These are phyloP conservation scores for Caenorhabditis briggsae DNA, from an alignment of 1,140 invertebrate genomes.

Conservation along the genomic window DNA sequence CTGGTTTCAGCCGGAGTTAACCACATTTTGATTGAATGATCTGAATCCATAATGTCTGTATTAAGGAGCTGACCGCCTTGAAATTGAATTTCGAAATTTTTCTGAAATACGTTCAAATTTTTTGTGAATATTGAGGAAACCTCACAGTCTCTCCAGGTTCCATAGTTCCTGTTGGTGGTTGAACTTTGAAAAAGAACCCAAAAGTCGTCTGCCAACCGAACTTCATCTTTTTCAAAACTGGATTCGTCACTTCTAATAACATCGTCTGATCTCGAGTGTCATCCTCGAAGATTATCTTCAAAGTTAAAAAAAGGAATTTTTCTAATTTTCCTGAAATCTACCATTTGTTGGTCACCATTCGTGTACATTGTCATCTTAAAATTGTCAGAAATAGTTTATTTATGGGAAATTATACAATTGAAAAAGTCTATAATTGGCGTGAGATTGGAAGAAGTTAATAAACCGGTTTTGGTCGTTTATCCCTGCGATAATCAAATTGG, in stretches of 20 bases:
- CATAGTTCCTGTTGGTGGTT: neutral
- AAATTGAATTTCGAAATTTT: constrained; percentile 16
- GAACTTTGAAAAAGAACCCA: constrained; percentile 2
- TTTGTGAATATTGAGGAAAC: neutral
- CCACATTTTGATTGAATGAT: constrained; percentile 25
- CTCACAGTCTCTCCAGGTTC: constrained; percentile 13
- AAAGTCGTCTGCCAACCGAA: constrained; percentile 45
- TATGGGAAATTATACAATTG: neutral
- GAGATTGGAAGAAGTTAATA: constrained; percentile 29
- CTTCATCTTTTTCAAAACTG: neutral
- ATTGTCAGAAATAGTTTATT: neutral
- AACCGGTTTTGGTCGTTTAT: constrained; percentile 49
- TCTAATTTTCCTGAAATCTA: neutral
- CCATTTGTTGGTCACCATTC: constrained; percentile 38
- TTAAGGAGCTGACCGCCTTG: neutral
- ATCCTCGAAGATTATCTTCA: constrained; percentile 50
- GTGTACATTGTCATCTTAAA: neutral
- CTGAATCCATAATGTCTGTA: constrained; percentile 18
- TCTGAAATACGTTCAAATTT: neutral
- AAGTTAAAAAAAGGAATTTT: too few relatives aligned
- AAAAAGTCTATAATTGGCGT: neutral
- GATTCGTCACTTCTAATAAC: constrained; percentile 14
- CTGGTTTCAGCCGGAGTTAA: constrained; percentile 15
- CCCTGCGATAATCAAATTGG: constrained; percentile 56
- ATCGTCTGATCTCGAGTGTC: constrained; percentile 34